These are phyloP conservation scores for Alcis repandata DNA, from an alignment of 2,888 invertebrate genomes.

Conservation along the genomic window DNA sequence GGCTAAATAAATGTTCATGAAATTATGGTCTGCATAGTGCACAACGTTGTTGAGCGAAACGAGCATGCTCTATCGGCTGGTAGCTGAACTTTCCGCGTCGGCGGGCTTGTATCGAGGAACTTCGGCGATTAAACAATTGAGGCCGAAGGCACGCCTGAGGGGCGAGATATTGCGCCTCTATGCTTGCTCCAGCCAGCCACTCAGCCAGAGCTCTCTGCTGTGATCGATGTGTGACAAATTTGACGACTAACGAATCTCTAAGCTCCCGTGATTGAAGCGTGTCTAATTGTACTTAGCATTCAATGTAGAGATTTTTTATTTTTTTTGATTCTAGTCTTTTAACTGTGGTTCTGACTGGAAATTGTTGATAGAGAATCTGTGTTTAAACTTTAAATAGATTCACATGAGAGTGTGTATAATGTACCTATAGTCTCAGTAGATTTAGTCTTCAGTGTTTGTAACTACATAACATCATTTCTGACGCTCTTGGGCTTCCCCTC, in stretches of 20 bases:
- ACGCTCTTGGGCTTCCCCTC: background rate
- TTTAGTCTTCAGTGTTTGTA: background rate
- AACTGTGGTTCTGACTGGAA: no score
- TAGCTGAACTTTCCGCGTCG: conserved; percentile 70
- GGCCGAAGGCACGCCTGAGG: conserved; percentile 54
- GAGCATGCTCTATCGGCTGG: conserved; percentile 70
- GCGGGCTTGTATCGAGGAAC: conserved; percentile 73
- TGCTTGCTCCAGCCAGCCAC: conserved; percentile 29
- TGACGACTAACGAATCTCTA: background rate
- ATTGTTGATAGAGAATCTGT: no score
- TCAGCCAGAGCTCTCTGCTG: conserved; percentile 31
- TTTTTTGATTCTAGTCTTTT: no score
- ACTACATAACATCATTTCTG: background rate
- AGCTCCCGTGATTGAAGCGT: no score
- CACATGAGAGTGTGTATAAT: no score
- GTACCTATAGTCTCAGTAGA: no score
- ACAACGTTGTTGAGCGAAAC: conserved; percentile 57
- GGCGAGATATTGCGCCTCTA: conserved; percentile 63
- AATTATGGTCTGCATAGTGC: conserved; percentile 9
- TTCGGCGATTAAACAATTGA: conserved; percentile 77
- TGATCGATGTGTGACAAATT: conserved; percentile 43
- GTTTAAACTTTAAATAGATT: no score
- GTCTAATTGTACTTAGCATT: no score
- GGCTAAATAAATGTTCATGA: no score
- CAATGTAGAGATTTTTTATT: no score